Base-by-base conservation (phyloP, 2,888 invertebrate genomes). In the Bhutanitis thaidina region DNA sequence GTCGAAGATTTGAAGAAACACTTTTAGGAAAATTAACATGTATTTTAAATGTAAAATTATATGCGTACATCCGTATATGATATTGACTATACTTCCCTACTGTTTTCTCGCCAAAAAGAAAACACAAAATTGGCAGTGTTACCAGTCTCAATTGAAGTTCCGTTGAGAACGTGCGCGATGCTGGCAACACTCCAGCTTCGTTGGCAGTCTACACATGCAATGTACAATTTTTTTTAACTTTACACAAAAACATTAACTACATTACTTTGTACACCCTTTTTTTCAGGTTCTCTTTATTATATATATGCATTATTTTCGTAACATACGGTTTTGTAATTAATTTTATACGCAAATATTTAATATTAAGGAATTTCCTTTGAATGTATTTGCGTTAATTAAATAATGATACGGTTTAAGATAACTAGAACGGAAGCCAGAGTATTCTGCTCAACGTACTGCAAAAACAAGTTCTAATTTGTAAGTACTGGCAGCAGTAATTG, bases 151-250 rank as follows among this genome's bases (percentile, higher is more conserved):
- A 62, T 63, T 60, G 61, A 59, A 62, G 65, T 62, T 58, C 58
- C 58, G 59, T 61, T 53, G 64, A 61, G 65, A 59, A 62, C 59
- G 55, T 52, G 56, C 56, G 60, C 56, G 60, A 41, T 0, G 60
- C 76, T 84, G 85, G 85, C 85, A 76, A 34, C n/a, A 52, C 61
- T 77, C 84, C 85, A 86, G 76, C 56, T 51, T 50, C 53, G 59
- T 66, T 74, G 76, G 73, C 77, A 76, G n/a, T 58, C 62, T 57
- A 74, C 76, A 72, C 67, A 77, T 80, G 78, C 79, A 73, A 77
- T 67, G 70, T 77, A 76, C 59, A 67, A 64, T 69, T 67, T 72
- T 74, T 70, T 41, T 69, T 69, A 66, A 72, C 69, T 72, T 71
- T 69, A 68, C 67, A 59, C 64, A 58, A 59, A n/a, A 56, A 57